phyloP scores from a whole-genome alignment of 2,888 invertebrate species.

The Agrotis exclamationis region DNA sequence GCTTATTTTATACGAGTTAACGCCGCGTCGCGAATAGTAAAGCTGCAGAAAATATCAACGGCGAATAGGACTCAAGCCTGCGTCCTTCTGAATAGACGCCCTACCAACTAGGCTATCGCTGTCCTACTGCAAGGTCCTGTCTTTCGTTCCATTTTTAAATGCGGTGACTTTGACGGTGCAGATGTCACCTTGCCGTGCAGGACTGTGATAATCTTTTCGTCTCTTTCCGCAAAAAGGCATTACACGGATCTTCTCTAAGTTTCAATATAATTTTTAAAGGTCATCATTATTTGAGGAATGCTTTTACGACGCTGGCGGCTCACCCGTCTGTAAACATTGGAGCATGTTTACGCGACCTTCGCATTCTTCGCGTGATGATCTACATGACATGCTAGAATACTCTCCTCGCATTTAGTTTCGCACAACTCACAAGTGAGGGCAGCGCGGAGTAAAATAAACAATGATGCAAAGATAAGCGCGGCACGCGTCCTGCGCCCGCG shows the following conservation, averaged over 20 bases:
- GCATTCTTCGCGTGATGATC: constrained; percentile 29
- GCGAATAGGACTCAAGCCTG: too few species aligned
- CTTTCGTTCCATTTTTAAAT: too few species aligned
- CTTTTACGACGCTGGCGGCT: constrained; percentile 28
- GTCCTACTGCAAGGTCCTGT: too few species aligned
- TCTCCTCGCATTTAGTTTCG: constrained; percentile 4
- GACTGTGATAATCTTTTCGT: too few species aligned
- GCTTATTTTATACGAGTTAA: too few species aligned
- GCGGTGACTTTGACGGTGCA: too few species aligned
- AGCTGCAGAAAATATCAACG: too few species aligned
- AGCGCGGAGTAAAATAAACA: constrained; percentile 19
- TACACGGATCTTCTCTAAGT: constrained; percentile 10
- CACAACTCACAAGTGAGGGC: constrained; percentile 6
- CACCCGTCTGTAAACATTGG: constrained; percentile 21
- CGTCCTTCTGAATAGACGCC: too few species aligned
- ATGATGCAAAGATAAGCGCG: constrained; percentile 20
- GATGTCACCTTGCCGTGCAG: too few species aligned
- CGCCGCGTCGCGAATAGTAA: too few species aligned
- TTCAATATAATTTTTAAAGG: constrained; percentile 5
- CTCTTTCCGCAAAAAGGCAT: not conserved
- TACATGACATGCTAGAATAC: constrained; percentile 14
- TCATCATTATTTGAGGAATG: constrained; percentile 34
- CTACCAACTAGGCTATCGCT: too few species aligned
- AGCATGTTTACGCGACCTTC: constrained; percentile 37
- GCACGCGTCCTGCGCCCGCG: constrained; percentile 34